Conservation (phyloP, 2,797 vertebrate species). For the Paratrypauchen microcephalus region DNA sequence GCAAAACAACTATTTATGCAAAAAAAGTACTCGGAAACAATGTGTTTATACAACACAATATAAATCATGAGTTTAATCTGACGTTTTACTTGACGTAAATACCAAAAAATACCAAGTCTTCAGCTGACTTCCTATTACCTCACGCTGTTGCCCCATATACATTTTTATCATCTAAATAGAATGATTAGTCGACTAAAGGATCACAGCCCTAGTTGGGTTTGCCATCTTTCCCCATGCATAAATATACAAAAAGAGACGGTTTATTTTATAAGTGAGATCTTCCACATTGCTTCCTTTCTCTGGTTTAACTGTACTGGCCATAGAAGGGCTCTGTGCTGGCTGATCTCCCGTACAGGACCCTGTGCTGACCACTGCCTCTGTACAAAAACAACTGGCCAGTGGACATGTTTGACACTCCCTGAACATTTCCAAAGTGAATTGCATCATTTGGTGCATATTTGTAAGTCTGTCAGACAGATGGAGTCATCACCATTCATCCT, state of each 20-base stretch:
- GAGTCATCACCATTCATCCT: neutral
- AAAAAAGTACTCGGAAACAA: too few relatives aligned
- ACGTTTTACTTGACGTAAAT: too few relatives aligned
- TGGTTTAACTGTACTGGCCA: neutral
- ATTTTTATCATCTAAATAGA: too few relatives aligned
- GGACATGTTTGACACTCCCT: neutral
- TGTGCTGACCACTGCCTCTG: conserved; percentile 4
- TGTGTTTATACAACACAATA: too few relatives aligned
- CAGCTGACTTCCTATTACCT: too few relatives aligned
- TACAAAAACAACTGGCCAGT: conserved; percentile 16
- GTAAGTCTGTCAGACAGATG: neutral
- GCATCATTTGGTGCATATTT: conserved; percentile 16
- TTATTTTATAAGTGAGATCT: neutral
- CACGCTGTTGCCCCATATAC: too few relatives aligned
- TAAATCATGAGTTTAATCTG: too few relatives aligned
- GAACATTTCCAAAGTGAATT: conserved; percentile 42
- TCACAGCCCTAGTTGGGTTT: too few relatives aligned
- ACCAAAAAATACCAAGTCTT: too few relatives aligned
- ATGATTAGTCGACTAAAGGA: too few relatives aligned
- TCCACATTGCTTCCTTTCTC: neutral
- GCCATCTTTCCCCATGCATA: too few relatives aligned
- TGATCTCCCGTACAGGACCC: neutral
- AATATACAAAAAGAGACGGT: neutral
- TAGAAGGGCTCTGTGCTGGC: neutral
- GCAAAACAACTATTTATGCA: too few relatives aligned